Conservation (phyloP, 2,797 vertebrate species). For the Urocyon cinereoargenteus region DNA sequence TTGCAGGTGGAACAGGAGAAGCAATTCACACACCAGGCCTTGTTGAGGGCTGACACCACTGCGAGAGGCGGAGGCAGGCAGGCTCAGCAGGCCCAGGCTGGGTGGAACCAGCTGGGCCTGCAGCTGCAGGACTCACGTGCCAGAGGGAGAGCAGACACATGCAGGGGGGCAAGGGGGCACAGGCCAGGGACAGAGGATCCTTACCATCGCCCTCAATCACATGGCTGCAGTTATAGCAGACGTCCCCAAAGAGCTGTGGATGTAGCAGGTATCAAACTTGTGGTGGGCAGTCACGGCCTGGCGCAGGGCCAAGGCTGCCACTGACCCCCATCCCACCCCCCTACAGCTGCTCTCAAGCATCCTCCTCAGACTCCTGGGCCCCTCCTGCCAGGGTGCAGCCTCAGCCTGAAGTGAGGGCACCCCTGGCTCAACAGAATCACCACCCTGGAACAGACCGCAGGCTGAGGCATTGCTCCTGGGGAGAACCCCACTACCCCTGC, state of each 20-base stretch:
- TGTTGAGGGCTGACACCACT: conserved; percentile 91
- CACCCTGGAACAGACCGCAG: fast-evolving
- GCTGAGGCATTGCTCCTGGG: background rate
- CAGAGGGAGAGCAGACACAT: background rate
- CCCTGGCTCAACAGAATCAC: background rate
- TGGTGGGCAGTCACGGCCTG: fast-evolving
- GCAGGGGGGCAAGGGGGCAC: conserved; percentile 10
- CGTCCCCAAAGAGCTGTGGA: conserved; percentile 89
- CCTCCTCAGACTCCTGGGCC: background rate
- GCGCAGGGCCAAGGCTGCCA: background rate
- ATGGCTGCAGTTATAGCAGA: conserved; percentile 90
- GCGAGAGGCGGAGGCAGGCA: background rate
- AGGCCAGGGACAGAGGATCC: conserved; percentile 69
- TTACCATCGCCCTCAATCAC: conserved; percentile 91
- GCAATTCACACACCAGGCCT: conserved; percentile 90
- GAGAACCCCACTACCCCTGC: background rate
- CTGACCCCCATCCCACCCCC: background rate
- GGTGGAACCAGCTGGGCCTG: conserved; percentile 77
- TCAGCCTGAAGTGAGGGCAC: background rate
- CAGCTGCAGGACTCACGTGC: conserved; percentile 68
- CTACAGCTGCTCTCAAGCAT: background rate
- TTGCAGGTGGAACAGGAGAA: conserved; percentile 90
- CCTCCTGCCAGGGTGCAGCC: background rate
- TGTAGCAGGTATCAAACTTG: conserved; percentile 30
- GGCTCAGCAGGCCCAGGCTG: background rate